phyloP scores from a whole-genome alignment of 2,888 invertebrate genomes.

The Leucophora obtusa region DNA sequence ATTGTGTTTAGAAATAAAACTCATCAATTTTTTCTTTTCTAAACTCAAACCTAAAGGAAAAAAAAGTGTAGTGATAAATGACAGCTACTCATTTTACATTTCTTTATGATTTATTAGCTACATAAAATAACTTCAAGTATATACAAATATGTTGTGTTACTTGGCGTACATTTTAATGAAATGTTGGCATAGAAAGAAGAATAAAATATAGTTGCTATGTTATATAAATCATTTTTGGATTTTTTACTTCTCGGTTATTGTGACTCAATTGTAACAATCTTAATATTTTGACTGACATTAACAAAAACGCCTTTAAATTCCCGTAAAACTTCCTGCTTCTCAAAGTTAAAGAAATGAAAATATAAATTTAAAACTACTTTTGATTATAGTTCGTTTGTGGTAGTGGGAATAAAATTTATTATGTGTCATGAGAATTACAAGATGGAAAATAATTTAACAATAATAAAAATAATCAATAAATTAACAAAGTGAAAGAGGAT shows the following conservation, averaged over 20 bases:
- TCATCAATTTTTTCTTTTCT: slow-evolving; percentile 29
- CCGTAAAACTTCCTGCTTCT: slow-evolving; percentile 23
- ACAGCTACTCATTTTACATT: slow-evolving; percentile 45
- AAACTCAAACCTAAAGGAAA: background rate
- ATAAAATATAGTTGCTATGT: background rate
- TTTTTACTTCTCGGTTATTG: slow-evolving; percentile 18
- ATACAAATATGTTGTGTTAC: background rate
- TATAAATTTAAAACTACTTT: background rate
- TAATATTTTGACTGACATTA: slow-evolving; percentile 46
- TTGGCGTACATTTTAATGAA: background rate
- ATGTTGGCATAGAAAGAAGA: background rate
- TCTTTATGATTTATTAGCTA: slow-evolving; percentile 46
- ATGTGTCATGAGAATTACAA: slow-evolving; percentile 8
- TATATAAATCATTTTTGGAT: slow-evolving; percentile 39
- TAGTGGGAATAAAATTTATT: background rate
- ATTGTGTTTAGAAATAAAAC: slow-evolving; percentile 3
- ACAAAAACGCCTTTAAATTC: slow-evolving; percentile 46
- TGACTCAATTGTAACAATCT: slow-evolving; percentile 35
- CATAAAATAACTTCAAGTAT: background rate
- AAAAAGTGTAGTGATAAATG: slow-evolving; percentile 39
- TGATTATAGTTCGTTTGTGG: background rate
- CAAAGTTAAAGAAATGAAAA: background rate
- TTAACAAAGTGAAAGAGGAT: too few species aligned
- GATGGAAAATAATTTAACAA: slow-evolving; percentile 8
- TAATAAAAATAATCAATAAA: too few species aligned